Evolutionary conservation across 2,797 vertebrate species (phyloP).

Genomic region (Apogon hyalosoma): DNA sequence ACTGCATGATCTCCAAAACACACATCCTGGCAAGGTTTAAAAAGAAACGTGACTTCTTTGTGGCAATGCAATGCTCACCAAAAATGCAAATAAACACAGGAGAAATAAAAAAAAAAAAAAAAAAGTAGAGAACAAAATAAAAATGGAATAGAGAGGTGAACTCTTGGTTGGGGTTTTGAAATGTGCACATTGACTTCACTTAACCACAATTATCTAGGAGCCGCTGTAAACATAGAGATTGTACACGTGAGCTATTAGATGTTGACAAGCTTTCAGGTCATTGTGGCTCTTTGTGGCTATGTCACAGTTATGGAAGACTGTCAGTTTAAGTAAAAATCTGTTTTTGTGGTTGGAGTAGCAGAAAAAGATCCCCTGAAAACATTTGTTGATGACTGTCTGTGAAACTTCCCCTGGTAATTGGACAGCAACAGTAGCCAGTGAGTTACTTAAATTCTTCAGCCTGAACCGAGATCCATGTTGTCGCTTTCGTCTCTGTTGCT

Average conservation of each 20-base stretch:
- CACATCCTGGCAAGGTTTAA: background rate
- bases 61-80: background rate
- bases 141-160: slow-evolving; percentile 3
- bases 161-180: slow-evolving; percentile 18
- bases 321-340: slow-evolving; percentile 13
- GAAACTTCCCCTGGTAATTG: slow-evolving; percentile 11
- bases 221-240: background rate
- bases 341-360: slow-evolving; percentile 20
- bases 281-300: too few relatives aligned
- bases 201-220: slow-evolving; percentile 11
- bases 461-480: slow-evolving; percentile 19
- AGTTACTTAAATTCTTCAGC: slow-evolving; percentile 8
- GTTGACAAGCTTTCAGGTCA: background rate
- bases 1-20: too few relatives aligned
- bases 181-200: background rate
- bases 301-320: slow-evolving; percentile 2
- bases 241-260: slow-evolving; percentile 1
- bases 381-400: slow-evolving; percentile 9
- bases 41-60: background rate
- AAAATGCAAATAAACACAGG: background rate
- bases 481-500: slow-evolving; percentile 1
- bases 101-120: background rate
- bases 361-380: background rate
- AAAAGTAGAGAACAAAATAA: too few relatives aligned
- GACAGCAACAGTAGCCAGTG: slow-evolving; percentile 17